Base-by-base conservation (phyloP, 92 coral and sea anemone species). In the Zoanthus solanderi region DNA sequence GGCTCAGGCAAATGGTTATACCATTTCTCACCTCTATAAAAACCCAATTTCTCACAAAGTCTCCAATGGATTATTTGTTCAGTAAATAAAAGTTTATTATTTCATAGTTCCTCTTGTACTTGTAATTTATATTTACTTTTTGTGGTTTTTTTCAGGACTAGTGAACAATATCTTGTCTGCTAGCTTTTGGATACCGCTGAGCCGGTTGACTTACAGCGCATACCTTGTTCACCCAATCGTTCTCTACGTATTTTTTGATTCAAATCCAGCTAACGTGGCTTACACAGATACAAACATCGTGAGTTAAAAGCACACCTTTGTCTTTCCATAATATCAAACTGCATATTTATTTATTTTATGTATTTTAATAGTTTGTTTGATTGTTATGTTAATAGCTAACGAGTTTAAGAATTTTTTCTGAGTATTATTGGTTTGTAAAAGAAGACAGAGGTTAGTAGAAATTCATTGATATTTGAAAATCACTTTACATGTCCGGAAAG, bases 181-280 rank as follows among this genome's bases (percentile, higher is more conserved):
- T 32, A n/a, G 53, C 8, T 87, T 67, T 63, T 87, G 90, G 90
- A 87, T 87, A 65, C 90, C 90, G 65, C 71, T 87, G 18, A 78
- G 90, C 66, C 90, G 90, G 32, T 67, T 87, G 60, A 87, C 90
- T 5, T 87, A 87, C 86, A 68, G 76, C 9, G 90, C 90, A 13
- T 87, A 87, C 52, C 78, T 87, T 28, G 52, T 87, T 3, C 90
- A 87, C 34, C 90, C 78, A 3, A 77, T 87, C 11, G 85, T 78
- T 13, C 85, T 87, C 15, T 15, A 16, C 23, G 47, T 29, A 0
- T 78, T 77, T 30, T 87, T 78, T 78, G 57, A 47, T 1, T 87
- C 90, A 11, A 77, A 65, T 67, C 63, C 78, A 18, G 65, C 88
- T 30, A 67, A 71, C 47, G 29, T 73, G 83, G 72, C 88, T 8